A percentile compares a stretch with the other conserved stretches of the same genome.
Evolutionary conservation across 2,113 vertebrate genomes (phyloP).

Genomic region (Muscicapa adusta): DNA sequence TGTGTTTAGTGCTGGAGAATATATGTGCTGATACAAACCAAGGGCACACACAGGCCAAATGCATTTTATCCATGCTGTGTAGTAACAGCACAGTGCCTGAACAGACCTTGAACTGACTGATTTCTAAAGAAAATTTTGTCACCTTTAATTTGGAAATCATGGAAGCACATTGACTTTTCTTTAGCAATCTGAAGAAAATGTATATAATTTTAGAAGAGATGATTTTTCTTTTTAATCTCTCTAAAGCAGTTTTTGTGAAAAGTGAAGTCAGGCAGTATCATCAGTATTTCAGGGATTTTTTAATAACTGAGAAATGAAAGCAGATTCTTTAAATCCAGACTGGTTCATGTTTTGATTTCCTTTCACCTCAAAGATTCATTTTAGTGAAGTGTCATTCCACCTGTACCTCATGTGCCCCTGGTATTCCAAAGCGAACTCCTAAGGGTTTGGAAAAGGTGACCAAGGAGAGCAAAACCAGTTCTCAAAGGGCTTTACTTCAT

Average conservation of each 20-base stretch:
- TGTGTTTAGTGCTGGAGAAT: slow-evolving; percentile 39
- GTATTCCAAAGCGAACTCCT: not conserved
- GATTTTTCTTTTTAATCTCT: not conserved
- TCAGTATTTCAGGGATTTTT: not conserved
- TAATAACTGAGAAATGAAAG: not conserved
- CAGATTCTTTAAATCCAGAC: not conserved
- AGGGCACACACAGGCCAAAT: not conserved
- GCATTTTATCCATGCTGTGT: not conserved
- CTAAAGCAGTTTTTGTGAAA: not conserved
- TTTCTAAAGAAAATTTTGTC: not conserved
- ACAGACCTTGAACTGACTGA: not conserved
- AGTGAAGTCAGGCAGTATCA: not conserved
- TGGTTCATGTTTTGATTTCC: not conserved
- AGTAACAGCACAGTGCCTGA: not conserved
- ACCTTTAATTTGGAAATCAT: not conserved
- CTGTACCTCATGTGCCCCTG: not conserved
- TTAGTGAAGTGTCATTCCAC: not conserved
- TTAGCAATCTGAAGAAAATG: not conserved
- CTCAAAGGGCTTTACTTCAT: not conserved
- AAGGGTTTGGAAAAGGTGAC: not conserved
- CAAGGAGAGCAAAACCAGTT: not conserved
- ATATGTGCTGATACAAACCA: slow-evolving; percentile 18
- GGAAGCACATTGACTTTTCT: not conserved
- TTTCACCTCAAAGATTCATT: not conserved
- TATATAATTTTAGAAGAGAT: not conserved